phyloP scores from a whole-genome alignment of 2,888 invertebrate species.

The Lydus trimaculatus region DNA sequence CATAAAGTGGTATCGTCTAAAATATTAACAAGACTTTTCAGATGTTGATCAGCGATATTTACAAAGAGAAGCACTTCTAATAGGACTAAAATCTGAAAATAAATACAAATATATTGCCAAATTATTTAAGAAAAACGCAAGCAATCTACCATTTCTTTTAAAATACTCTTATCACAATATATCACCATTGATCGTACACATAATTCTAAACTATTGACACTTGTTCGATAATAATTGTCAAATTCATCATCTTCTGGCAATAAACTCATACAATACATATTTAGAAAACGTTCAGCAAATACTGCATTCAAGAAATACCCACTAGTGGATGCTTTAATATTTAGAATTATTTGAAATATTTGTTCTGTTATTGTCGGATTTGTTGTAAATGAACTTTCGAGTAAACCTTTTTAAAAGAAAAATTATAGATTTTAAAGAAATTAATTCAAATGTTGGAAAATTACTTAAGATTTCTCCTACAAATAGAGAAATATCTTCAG shows the following conservation, averaged over 20 bases:
- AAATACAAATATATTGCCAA: constrained; percentile 21
- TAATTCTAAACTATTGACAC: constrained; percentile 65
- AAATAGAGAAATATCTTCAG: constrained; percentile 43
- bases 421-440: too few relatives aligned
- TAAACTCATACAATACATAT: constrained; percentile 62
- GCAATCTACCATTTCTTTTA: constrained; percentile 58
- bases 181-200: constrained; percentile 64
- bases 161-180: constrained; percentile 61
- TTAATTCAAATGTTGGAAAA: too few relatives aligned
- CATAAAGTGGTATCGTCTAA: too few relatives aligned
- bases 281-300: constrained; percentile 58
- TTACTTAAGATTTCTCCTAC: constrained; percentile 42
- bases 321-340: too few relatives aligned
- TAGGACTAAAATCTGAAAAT: constrained; percentile 15
- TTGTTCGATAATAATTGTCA: constrained; percentile 55
- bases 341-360: too few relatives aligned
- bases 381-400: too few relatives aligned
- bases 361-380: too few relatives aligned
- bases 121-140: neutral
- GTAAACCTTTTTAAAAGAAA: too few relatives aligned
- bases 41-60: too few relatives aligned
- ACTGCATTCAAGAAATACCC: constrained; percentile 62
- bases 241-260: constrained; percentile 40
- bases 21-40: too few relatives aligned
- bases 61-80: too few relatives aligned